phyloP scores from a whole-genome alignment of 2,797 vertebrate genomes.

The Gymnocypris eckloni region DNA sequence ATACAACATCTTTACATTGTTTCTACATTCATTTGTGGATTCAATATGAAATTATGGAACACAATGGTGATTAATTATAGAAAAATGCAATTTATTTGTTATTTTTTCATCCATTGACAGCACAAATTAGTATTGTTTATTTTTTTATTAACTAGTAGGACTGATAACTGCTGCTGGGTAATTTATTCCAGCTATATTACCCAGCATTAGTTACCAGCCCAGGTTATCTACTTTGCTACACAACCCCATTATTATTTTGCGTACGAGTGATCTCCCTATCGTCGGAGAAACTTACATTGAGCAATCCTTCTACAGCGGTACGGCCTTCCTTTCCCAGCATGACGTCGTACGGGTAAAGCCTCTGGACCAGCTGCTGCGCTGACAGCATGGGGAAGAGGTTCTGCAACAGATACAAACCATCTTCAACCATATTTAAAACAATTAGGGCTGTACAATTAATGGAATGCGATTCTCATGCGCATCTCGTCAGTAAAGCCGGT shows the following conservation, averaged over 20 bases:
- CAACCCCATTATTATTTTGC: background rate
- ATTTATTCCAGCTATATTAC: background rate
- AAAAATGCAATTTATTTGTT: too few species aligned
- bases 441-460: background rate
- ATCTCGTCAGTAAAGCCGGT: too few species aligned
- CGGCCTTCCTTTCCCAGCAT: conserved; percentile 90
- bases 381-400: conserved; percentile 89
- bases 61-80: too few species aligned
- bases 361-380: conserved; percentile 81
- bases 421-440: background rate
- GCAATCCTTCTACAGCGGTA: conserved; percentile 85
- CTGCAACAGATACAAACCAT: conserved; percentile 72
- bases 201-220: background rate
- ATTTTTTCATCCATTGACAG: too few species aligned
- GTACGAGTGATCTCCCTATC: background rate
- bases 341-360: conserved; percentile 89
- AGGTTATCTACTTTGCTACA: background rate
- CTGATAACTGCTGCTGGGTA: too few species aligned
- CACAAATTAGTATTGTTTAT: background rate
- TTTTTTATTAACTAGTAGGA: background rate
- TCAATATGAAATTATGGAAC: background rate
- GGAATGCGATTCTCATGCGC: too few species aligned
- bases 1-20: background rate
- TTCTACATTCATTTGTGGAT: background rate
- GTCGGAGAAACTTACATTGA: conserved; percentile 83